Evolutionary conservation across 2,113 vertebrate genomes (phyloP).

Genomic region (Synodontis membranacea): DNA sequence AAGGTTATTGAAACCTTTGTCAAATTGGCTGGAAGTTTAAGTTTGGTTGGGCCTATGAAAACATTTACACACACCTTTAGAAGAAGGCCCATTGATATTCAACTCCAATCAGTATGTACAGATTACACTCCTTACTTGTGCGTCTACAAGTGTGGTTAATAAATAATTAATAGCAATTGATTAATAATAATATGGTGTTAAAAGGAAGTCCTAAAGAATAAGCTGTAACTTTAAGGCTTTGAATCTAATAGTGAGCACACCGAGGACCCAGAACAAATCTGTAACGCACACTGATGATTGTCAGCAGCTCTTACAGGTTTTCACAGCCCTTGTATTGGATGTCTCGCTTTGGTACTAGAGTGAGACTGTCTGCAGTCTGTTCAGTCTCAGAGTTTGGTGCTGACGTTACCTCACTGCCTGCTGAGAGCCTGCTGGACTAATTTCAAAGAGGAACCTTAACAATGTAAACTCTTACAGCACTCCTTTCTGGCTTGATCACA

Average conservation of each 20-base stretch:
- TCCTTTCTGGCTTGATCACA: slow-evolving; percentile 62
- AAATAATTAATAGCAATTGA: background rate
- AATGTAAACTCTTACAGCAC: slow-evolving; percentile 69
- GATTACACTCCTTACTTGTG: background rate
- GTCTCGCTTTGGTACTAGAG: slow-evolving; percentile 54
- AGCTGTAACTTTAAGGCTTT: background rate
- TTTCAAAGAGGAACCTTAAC: slow-evolving; percentile 63
- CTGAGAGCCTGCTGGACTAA: slow-evolving; percentile 62
- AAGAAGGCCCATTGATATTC: background rate
- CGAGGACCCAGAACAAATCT: background rate
- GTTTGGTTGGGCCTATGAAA: background rate
- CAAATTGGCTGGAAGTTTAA: background rate
- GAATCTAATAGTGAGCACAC: background rate
- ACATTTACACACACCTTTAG: background rate
- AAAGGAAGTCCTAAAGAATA: background rate
- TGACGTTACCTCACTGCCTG: slow-evolving; percentile 63
- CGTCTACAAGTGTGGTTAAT: background rate
- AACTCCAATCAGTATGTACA: no score
- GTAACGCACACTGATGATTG: background rate
- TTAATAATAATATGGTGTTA: background rate
- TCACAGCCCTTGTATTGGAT: slow-evolving; percentile 64
- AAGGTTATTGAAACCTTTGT: background rate
- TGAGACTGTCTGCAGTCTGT: slow-evolving; percentile 61
- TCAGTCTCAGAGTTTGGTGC: slow-evolving; percentile 23
- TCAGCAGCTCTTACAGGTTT: slow-evolving; percentile 46